phyloP scores from a whole-genome alignment of 2,113 vertebrate genomes.

The Aplodontia rufa region DNA sequence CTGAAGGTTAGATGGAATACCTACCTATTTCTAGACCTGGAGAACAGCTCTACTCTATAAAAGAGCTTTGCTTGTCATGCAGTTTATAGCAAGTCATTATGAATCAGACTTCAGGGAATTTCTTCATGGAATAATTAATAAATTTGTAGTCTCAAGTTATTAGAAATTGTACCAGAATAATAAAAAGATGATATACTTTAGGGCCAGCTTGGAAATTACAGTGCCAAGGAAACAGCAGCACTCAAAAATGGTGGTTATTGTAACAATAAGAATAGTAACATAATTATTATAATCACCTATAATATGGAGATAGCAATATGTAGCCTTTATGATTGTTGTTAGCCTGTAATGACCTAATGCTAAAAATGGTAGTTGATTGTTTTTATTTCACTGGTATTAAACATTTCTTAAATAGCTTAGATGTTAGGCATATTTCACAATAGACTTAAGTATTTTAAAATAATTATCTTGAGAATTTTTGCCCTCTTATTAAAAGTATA shows the following conservation, averaged over 20 bases:
- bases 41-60: background rate
- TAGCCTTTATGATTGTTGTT: background rate
- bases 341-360: background rate
- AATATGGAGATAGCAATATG: background rate
- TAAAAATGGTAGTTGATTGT: background rate
- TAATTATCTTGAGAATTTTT: background rate
- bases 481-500: background rate
- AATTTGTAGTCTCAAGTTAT: background rate
- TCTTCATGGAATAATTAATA: background rate
- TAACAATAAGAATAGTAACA: background rate
- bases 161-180: background rate
- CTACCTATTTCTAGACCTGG: too few relatives aligned
- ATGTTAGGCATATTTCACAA: too few relatives aligned
- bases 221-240: background rate
- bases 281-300: background rate
- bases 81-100: background rate
- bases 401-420: background rate
- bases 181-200: background rate
- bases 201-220: background rate
- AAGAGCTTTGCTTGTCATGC: background rate
- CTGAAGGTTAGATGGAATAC: background rate
- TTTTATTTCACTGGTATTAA: background rate
- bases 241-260: background rate
- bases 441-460: conserved; percentile 15
- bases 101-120: background rate